phyloP scores from a whole-genome alignment of 2,888 invertebrate genomes.

The Diaphora mendica region DNA sequence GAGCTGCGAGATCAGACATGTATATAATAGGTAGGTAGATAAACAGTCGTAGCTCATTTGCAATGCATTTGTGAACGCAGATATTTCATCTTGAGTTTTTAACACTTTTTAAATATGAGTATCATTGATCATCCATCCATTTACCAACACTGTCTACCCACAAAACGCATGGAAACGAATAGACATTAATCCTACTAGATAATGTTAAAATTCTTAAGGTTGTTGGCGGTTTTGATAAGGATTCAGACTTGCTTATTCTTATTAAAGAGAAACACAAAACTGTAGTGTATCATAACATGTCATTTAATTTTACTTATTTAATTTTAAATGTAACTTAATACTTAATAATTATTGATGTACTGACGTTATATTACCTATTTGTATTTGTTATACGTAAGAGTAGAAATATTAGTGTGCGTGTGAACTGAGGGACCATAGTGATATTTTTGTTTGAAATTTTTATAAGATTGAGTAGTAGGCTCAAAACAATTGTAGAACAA shows the following conservation, averaged over 20 bases:
- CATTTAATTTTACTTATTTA: conserved; percentile 58
- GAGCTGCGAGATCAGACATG: neutral
- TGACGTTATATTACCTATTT: conserved; percentile 63
- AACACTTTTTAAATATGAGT: neutral
- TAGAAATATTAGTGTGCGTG: conserved; percentile 48
- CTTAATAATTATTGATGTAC: conserved; percentile 68
- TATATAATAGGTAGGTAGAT: neutral
- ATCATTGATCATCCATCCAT: neutral
- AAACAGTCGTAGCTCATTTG: neutral
- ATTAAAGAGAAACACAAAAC: neutral
- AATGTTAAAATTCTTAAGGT: neutral
- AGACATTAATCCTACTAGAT: neutral
- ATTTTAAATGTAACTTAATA: conserved; percentile 65
- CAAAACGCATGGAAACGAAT: neutral
- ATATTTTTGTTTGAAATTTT: no score
- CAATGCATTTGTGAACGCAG: neutral
- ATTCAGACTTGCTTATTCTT: neutral
- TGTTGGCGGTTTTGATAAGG: neutral
- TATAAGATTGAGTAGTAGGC: no score
- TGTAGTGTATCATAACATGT: conserved; percentile 22
- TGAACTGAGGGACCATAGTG: no score
- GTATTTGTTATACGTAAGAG: conserved; percentile 49
- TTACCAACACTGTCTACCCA: neutral
- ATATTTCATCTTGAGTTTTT: neutral
- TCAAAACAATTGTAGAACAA: no score